Conservation (phyloP, 2,113 vertebrate species). For the Mirounga angustirostris region DNA sequence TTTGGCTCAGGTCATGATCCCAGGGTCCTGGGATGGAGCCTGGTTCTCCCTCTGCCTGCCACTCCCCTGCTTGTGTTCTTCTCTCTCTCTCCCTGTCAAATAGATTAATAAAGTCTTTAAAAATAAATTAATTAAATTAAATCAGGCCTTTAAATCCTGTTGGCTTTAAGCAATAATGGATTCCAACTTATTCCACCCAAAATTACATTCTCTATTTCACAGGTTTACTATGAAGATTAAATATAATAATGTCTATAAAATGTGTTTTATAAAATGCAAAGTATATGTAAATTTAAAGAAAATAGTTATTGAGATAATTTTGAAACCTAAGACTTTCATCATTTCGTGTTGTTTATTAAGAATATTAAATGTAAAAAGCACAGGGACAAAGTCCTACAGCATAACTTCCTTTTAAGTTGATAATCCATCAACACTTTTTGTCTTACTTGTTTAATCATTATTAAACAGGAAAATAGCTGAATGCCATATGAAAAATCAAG, state of each 20-base stretch:
- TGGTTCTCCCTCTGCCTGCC: not conserved
- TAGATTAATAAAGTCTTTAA: not conserved
- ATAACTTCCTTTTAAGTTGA: not conserved
- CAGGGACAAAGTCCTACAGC: not conserved
- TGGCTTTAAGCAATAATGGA: slow-evolving; percentile 1
- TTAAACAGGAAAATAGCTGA: slow-evolving; percentile 7
- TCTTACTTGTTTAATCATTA: slow-evolving; percentile 10
- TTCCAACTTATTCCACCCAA: not conserved
- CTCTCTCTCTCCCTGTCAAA: not conserved
- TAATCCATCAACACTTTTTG: not conserved
- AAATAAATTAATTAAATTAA: not conserved
- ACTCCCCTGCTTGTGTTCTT: not conserved
- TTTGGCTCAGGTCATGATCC: not conserved
- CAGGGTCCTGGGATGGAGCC: not conserved
- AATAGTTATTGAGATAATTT: slow-evolving; percentile 34
- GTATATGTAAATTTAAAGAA: slow-evolving; percentile 19
- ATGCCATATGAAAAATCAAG: slow-evolving; percentile 44
- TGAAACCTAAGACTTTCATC: slow-evolving; percentile 12
- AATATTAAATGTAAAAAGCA: not conserved
- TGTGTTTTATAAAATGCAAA: not conserved
- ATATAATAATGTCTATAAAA: not conserved
- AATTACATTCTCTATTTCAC: slow-evolving; percentile 20
- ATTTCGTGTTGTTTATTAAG: slow-evolving; percentile 38
- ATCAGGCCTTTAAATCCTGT: not conserved
- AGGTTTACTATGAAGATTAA: slow-evolving; percentile 5